phyloP scores from a whole-genome alignment of 2,797 vertebrate species.

The Erethizon dorsatum region DNA sequence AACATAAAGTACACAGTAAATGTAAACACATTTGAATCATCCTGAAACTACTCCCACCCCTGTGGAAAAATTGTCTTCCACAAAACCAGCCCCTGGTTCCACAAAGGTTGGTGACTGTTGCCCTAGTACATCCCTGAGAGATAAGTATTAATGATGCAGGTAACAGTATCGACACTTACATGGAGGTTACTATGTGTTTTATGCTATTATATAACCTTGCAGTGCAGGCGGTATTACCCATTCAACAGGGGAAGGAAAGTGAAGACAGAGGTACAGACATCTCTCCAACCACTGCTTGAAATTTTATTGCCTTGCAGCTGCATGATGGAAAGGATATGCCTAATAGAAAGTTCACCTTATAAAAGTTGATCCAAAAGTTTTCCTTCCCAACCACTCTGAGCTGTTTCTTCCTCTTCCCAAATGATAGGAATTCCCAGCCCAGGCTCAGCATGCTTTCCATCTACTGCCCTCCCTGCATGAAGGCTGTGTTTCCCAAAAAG shows the following conservation, averaged over 20 bases:
- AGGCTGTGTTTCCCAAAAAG: conserved; percentile 53
- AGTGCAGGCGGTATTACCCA: not conserved
- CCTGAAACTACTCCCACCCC: not conserved
- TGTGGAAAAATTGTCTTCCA: not conserved
- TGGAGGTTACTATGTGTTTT: not conserved
- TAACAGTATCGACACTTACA: not conserved
- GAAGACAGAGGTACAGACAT: not conserved
- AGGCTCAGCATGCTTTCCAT: not conserved
- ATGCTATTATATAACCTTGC: not conserved
- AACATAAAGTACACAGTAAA: not conserved
- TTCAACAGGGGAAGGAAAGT: conserved; percentile 29
- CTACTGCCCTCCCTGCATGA: not conserved
- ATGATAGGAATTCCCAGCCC: conserved; percentile 35
- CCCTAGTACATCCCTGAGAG: not conserved
- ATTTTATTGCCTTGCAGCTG: not conserved
- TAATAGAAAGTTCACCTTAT: not conserved
- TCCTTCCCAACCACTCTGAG: not conserved
- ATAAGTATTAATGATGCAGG: not conserved
- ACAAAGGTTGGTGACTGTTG: not conserved
- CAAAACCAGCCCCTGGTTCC: not conserved
- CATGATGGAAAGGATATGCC: not conserved
- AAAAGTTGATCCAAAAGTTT: not conserved
- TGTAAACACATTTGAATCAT: not conserved
- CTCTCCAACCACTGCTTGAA: not conserved
- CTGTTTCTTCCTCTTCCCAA: conserved; percentile 43